Evolutionary conservation across 1,140 invertebrate genomes (phyloP), one percentile per base, ranked within the genome.

Genomic region (Drosophila eugracilis): DNA sequence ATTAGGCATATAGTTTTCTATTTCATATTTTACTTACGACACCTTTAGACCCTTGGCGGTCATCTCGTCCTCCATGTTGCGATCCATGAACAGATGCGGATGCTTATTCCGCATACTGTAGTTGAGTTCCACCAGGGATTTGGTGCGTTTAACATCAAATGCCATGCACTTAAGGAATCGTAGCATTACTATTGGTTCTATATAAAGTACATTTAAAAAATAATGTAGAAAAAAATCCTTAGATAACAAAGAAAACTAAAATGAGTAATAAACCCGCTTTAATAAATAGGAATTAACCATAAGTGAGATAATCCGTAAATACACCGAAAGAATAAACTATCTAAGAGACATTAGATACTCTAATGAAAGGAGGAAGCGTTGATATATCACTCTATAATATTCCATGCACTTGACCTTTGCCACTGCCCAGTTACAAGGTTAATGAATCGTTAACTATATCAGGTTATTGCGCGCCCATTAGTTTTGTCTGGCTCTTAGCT

Each of bases 11-110:
- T 37, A 14, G 14, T 7, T 7, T 6, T 2, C 14, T 15, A 17
- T 37, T 17, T 1, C 9, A 10, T 26, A 36, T 7, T n/a, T n/a
- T n/a, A 65, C 91, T 91, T 91, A 94, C 94, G 93, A 92, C 28
- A 92, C 90, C 57, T 93, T 88, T 41, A 94, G 92, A 1, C 93
- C 92, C 21, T 93, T 91, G 78, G 92, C 91, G n/a, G 94, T 93
- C 75, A 92, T 92, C 22, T 92, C 90, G 2, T 93, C 90, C 47
- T 92, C 88, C 4, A 94, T 93, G 90, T 95, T 94, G 37, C 95
- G 91, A 26, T 94, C 93, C 42, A 91, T 91, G 72, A 96, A 96
- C 48, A 96, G 92, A 79, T 95, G 94, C 0, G 94, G 93, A 15
- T 93, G 92, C 59, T 93, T 94, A 6, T 93, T 92, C 4, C 95